Evolutionary conservation across 2,797 vertebrate genomes (phyloP).

Genomic region (Oryzias sinensis): DNA sequence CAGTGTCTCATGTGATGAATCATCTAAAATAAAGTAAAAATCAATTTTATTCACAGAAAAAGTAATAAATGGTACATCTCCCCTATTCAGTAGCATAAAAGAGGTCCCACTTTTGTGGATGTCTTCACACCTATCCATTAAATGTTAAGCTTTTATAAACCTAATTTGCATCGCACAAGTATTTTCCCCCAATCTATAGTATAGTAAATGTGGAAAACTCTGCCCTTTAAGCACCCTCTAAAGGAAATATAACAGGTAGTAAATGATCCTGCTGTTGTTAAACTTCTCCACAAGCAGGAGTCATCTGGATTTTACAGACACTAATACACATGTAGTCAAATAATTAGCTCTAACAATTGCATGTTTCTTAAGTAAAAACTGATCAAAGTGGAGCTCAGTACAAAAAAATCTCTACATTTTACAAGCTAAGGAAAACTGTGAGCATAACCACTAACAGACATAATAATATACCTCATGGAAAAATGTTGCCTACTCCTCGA

Average conservation of each 20-base stretch:
- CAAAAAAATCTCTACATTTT: constrained; percentile 15
- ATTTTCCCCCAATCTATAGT: not conserved
- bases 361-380: not conserved
- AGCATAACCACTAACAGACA: constrained; percentile 22
- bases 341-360: constrained; percentile 17
- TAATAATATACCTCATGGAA: constrained; percentile 30
- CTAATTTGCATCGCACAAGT: not conserved
- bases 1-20: constrained; percentile 38
- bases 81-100: not conserved
- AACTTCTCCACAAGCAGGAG: not conserved
- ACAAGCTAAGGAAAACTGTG: constrained; percentile 15
- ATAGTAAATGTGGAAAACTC: not conserved
- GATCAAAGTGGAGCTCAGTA: constrained; percentile 7
- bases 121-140: not conserved
- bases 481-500: constrained; percentile 16
- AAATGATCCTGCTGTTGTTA: not conserved
- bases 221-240: not conserved
- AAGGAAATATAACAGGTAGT: no score
- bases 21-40: constrained; percentile 5
- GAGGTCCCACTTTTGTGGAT: not conserved
- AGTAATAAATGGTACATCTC: not conserved
- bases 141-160: not conserved
- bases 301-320: not conserved
- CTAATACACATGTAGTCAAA: not conserved
- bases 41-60: not conserved